Conservation (phyloP, 2,797 vertebrate species). For the Cyprinella venusta region DNA sequence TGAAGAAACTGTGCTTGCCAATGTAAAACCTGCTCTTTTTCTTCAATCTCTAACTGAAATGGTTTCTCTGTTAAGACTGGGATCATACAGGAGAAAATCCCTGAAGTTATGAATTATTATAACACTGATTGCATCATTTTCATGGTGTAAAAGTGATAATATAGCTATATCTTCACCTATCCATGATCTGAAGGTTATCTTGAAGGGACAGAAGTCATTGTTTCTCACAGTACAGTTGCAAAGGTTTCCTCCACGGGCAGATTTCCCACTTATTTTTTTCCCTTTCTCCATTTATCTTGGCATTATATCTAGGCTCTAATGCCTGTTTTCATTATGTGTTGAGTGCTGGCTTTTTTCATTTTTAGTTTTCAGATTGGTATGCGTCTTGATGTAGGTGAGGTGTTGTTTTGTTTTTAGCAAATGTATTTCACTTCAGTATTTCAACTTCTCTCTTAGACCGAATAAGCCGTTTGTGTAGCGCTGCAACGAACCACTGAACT, state of each 20-base stretch:
- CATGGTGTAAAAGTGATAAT: background rate
- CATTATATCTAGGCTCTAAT: conserved; percentile 49
- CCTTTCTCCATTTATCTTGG: conserved; percentile 66
- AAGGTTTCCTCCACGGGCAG: conserved; percentile 28
- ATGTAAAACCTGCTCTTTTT: background rate
- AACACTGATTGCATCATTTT: background rate
- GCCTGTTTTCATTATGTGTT: conserved; percentile 76
- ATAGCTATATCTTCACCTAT: background rate
- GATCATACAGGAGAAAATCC: background rate
- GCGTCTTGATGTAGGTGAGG: conserved; percentile 60
- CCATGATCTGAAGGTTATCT: conserved; percentile 40
- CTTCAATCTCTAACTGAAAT: background rate
- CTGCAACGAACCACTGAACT: background rate
- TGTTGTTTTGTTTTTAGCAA: conserved; percentile 66
- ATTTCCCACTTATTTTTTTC: conserved; percentile 61
- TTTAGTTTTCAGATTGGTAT: conserved; percentile 68
- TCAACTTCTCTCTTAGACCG: background rate
- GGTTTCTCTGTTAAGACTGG: background rate
- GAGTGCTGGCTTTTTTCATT: conserved; percentile 72
- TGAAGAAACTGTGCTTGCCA: background rate
- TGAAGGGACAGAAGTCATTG: conserved; percentile 5
- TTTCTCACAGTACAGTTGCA: conserved; percentile 37
- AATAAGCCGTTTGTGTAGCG: background rate
- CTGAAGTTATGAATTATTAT: background rate
- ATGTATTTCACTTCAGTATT: conserved; percentile 43